Conservation (phyloP, 2,888 invertebrate genomes). For the Lithophane ornitopus region DNA sequence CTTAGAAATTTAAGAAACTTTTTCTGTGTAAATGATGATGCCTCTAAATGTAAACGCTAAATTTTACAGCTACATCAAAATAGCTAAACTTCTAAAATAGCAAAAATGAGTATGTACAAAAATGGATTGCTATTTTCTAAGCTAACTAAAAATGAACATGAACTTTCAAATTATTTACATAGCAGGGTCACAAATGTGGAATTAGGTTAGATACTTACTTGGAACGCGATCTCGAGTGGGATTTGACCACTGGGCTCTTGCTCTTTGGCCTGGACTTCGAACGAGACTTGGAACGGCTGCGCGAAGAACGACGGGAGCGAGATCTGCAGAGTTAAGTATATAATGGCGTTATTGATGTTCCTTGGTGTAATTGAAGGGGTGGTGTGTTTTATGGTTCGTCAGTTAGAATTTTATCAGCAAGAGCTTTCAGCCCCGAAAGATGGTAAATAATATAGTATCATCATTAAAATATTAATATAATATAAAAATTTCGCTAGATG, state of each 20-base stretch:
- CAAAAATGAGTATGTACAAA: conserved; percentile 21
- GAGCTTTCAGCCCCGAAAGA: conserved; percentile 91
- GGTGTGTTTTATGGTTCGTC: conserved; percentile 73
- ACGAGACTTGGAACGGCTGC: conserved; percentile 84
- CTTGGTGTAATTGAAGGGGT: neutral
- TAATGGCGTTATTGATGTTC: neutral
- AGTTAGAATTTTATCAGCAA: conserved; percentile 85
- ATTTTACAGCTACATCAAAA: conserved; percentile 33
- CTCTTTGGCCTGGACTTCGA: conserved; percentile 92
- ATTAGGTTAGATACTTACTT: conserved; percentile 90
- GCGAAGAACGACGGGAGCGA: conserved; percentile 88
- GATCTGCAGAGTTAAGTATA: conserved; percentile 20
- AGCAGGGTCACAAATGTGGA: conserved; percentile 38
- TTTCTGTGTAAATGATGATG: conserved; percentile 5
- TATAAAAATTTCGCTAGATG: neutral
- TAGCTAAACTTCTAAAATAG: conserved; percentile 9
- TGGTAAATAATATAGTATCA: conserved; percentile 88
- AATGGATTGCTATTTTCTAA: conserved; percentile 12
- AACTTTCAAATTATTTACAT: conserved; percentile 53
- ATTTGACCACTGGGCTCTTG: conserved; percentile 95
- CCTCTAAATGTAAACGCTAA: conserved; percentile 26
- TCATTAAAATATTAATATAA: conserved; percentile 71
- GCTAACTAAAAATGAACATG: conserved; percentile 8
- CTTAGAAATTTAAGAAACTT: neutral
- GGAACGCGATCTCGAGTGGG: conserved; percentile 94